Base-by-base conservation (phyloP, 37 sponge, comb jelly and placozoan genomes). In the Dysidea cf. avara region DNA sequence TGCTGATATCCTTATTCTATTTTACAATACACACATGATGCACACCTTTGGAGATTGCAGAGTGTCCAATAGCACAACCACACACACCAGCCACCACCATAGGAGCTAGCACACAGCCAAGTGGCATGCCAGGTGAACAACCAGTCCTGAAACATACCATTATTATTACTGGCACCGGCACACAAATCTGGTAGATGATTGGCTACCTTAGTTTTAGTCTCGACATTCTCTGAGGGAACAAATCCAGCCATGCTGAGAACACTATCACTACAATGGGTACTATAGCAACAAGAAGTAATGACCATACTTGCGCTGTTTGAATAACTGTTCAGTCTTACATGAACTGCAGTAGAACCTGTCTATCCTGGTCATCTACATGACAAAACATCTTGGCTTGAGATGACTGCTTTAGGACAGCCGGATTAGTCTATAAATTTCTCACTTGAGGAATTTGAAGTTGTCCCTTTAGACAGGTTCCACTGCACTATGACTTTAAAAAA, bases 181-280 rank as follows among this genome's bases (percentile, higher is more conserved):
- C 29, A 38, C 30, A 3, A 7, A 56, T 56, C 7, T 56, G 58
- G 7, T n/a, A n/a, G n/a, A n/a, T n/a, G n/a, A n/a, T 50, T 5
- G 28, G 25, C 61, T 4, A 87, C 88, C 88, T 83, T 5, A 80
- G 33, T 34, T 53, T 47, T 39, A 86, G 13, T 2, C 64, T 73
- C 11, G 49, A 21, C 14, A 86, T 37, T 50, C 66, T 56, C 20
- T 59, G 56, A 2, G 86, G 83, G 51, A 83, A 92, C 32, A 79
- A 79, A 31, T 92, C 87, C 56, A 92, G 63, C 92, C 92, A 92
- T 32, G 87, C 66, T 3, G 79, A 77, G 60, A 86, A 65, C 2
- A 92, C 56, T 13, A 90, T 57, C 9, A 66, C 40, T 2, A 77
- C 0, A 20, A 90, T 43, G 24, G 53, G 48, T 43, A 85, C 91